Evolutionary conservation across 1,140 invertebrate genomes (phyloP).

Genomic region (Drosophila biarmipes): DNA sequence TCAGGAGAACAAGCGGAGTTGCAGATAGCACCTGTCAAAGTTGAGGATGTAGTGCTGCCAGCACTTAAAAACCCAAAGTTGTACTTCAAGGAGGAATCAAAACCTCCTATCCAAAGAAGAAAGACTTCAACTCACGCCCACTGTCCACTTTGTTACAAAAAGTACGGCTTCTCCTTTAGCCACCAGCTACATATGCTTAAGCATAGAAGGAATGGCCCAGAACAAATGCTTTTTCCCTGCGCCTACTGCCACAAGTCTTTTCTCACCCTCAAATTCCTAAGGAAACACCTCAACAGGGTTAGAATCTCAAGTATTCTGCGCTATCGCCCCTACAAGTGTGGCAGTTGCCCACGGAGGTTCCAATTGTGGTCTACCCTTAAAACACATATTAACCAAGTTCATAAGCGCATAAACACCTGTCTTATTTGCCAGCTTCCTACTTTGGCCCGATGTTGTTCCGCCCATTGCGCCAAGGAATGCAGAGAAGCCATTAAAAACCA

Average conservation of each 20-base stretch:
- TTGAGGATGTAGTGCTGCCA: conserved; percentile 23
- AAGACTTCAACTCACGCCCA: background rate
- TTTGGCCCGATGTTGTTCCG: conserved; percentile 14
- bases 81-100: conserved; percentile 3
- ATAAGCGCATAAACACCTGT: conserved; percentile 17
- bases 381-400: conserved; percentile 7
- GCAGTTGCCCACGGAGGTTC: conserved; percentile 15
- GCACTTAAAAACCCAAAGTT: background rate
- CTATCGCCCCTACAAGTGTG: conserved; percentile 23
- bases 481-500: conserved; percentile 15
- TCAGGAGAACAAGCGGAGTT: background rate
- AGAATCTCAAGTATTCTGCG: background rate
- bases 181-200: conserved; percentile 33
- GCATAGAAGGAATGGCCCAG: background rate
- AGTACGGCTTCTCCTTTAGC: conserved; percentile 31
- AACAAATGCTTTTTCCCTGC: conserved; percentile 1
- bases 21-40: background rate
- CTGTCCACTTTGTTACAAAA: conserved; percentile 15
- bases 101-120: background rate
- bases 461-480: conserved; percentile 15
- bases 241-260: conserved; percentile 23
- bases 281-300: conserved; percentile 3
- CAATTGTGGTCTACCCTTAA: conserved; percentile 11
- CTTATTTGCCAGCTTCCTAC: conserved; percentile 19
- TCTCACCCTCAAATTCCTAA: background rate